A percentile compares a stretch with the other conserved stretches of the same genome.
phyloP scores from a whole-genome alignment of 2,113 vertebrate species.

The Stigmatopora nigra region DNA sequence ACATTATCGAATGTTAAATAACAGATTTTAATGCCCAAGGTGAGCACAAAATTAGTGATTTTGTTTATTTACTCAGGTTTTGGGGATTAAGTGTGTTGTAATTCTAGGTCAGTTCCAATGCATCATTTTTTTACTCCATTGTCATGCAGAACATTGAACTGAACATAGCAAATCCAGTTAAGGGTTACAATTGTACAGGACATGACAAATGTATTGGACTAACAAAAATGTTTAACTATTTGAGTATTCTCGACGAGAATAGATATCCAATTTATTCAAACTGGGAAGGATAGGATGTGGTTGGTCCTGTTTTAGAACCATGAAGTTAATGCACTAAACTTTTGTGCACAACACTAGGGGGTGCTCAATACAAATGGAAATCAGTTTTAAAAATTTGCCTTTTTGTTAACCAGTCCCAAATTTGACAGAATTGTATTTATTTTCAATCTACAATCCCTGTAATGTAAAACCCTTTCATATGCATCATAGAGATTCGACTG shows the following conservation, averaged over 20 bases:
- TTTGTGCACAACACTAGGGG: not conserved
- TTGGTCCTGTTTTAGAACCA: no score
- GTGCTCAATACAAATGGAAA: not conserved
- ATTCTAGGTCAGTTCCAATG: no score
- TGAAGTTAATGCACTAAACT: not conserved
- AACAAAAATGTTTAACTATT: no score
- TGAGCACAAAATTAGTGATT: not conserved
- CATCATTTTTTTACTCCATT: no score
- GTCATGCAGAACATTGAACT: no score
- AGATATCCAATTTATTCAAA: no score
- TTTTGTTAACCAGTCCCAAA: not conserved
- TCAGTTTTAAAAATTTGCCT: not conserved
- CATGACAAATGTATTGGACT: no score
- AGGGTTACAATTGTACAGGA: no score
- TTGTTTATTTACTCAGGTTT: not conserved
- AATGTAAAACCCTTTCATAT: not conserved
- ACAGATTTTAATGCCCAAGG: not conserved
- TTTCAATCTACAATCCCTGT: not conserved
- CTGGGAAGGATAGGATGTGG: no score
- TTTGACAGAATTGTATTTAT: no score
- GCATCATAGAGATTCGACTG: not conserved
- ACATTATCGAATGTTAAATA: not conserved
- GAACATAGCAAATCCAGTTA: no score
- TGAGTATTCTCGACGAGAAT: no score
- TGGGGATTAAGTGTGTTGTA: not conserved